Evolutionary conservation across 2,797 vertebrate species (phyloP).

Genomic region (Tragelaphus eurycerus): DNA sequence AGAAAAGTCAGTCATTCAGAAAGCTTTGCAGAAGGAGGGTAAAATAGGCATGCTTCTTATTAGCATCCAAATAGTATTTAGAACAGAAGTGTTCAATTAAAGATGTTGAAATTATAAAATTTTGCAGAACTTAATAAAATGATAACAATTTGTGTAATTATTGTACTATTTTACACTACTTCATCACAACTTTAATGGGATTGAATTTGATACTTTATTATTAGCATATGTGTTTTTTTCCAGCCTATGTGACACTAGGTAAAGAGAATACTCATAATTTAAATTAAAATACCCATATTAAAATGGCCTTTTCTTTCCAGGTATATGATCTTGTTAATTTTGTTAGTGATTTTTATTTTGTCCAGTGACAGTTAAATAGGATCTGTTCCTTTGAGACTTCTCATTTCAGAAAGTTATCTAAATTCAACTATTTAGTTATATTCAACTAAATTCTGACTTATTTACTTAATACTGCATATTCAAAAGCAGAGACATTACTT

Average conservation of each 20-base stretch:
- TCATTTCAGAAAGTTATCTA: constrained; percentile 45
- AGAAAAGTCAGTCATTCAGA: constrained; percentile 38
- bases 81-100: constrained; percentile 45
- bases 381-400: constrained; percentile 35
- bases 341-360: constrained; percentile 50
- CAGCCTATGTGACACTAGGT: constrained; percentile 54
- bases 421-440: background rate
- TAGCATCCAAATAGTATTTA: constrained; percentile 47
- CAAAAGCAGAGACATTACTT: too few relatives aligned
- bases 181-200: constrained; percentile 50
- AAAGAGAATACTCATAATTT: constrained; percentile 46
- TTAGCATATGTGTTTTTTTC: constrained; percentile 56
- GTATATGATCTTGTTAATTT: constrained; percentile 37
- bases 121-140: constrained; percentile 56
- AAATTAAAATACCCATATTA: constrained; percentile 37
- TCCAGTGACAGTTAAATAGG: constrained; percentile 23
- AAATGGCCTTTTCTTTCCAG: background rate
- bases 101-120: constrained; percentile 54
- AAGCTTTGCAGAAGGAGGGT: background rate
- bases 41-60: constrained; percentile 25
- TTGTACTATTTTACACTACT: constrained; percentile 50
- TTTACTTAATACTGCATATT: background rate
- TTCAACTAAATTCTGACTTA: background rate
- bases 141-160: constrained; percentile 63
- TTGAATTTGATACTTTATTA: constrained; percentile 57